Percentiles rank a stretch among this genome's conserved stretches.
Evolutionary conservation across 2,113 vertebrate genomes (phyloP).

Genomic region (Phaethornis superciliosus): DNA sequence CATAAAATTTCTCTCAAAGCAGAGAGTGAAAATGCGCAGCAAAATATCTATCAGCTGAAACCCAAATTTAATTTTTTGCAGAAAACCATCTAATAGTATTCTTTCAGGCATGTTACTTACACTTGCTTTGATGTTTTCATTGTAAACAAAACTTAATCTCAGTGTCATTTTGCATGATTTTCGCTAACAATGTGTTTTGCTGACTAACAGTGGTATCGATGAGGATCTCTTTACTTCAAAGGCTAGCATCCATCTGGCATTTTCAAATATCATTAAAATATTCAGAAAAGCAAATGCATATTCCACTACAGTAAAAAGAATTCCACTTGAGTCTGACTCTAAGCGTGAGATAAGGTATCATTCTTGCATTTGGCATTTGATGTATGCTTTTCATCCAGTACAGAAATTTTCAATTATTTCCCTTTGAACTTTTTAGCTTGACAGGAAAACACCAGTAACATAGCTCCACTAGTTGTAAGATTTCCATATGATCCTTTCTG

Average conservation of each 20-base stretch:
- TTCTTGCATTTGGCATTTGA: background rate
- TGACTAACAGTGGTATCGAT: background rate
- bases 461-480: background rate
- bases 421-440: background rate
- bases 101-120: background rate
- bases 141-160: conserved; percentile 10
- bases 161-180: conserved; percentile 8
- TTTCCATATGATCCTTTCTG: background rate
- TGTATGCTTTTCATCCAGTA: background rate
- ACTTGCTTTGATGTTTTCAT: background rate
- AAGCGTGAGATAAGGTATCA: background rate
- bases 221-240: conserved; percentile 24
- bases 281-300: background rate
- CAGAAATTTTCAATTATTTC: background rate
- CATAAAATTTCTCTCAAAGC: background rate
- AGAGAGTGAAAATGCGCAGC: background rate
- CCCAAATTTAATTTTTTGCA: background rate
- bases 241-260: background rate
- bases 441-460: background rate
- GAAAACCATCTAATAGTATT: background rate
- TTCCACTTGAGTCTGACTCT: background rate
- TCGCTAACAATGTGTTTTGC: background rate
- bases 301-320: background rate
- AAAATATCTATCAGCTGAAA: background rate
- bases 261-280: background rate